phyloP scores from a whole-genome alignment of 2,888 invertebrate species.

The Eulithis prunata region DNA sequence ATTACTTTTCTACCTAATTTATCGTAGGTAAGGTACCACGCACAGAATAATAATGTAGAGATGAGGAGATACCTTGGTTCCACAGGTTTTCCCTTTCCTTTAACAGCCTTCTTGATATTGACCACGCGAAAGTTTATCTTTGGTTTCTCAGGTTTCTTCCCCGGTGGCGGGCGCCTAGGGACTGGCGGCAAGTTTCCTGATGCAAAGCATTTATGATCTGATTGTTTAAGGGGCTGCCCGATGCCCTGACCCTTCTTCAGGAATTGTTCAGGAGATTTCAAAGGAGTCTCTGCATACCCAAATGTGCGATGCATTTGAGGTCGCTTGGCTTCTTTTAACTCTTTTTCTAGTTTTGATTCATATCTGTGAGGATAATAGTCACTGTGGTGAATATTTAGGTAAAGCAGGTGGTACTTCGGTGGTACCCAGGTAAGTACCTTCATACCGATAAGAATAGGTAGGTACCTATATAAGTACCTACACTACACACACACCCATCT shows the following conservation, averaged over 20 bases:
- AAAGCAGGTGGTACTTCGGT: background rate
- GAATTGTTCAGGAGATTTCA: constrained; percentile 85
- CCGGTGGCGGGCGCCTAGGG: constrained; percentile 68
- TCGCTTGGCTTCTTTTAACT: constrained; percentile 72
- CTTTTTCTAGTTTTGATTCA: constrained; percentile 78
- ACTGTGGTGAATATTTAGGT: background rate
- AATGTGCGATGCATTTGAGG: constrained; percentile 84
- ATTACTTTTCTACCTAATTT: no score
- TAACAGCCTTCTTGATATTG: constrained; percentile 85
- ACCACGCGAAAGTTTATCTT: constrained; percentile 82
- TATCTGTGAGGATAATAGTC: constrained; percentile 60
- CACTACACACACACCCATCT: no score
- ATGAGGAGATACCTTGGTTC: no score
- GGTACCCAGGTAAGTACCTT: no score
- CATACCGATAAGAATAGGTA: no score
- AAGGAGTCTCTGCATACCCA: constrained; percentile 86
- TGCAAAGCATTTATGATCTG: constrained; percentile 69
- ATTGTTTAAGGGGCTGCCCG: constrained; percentile 67
- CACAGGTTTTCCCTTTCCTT: constrained; percentile 80
- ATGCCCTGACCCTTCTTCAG: constrained; percentile 86
- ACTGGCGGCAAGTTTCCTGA: constrained; percentile 76
- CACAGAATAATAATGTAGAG: no score
- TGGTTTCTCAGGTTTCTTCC: constrained; percentile 61
- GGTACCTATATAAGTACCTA: no score
- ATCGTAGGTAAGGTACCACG: no score